These are phyloP conservation scores for Pterophyllum scalare DNA, from an alignment of 2,113 vertebrate species.

Conservation along the genomic window DNA sequence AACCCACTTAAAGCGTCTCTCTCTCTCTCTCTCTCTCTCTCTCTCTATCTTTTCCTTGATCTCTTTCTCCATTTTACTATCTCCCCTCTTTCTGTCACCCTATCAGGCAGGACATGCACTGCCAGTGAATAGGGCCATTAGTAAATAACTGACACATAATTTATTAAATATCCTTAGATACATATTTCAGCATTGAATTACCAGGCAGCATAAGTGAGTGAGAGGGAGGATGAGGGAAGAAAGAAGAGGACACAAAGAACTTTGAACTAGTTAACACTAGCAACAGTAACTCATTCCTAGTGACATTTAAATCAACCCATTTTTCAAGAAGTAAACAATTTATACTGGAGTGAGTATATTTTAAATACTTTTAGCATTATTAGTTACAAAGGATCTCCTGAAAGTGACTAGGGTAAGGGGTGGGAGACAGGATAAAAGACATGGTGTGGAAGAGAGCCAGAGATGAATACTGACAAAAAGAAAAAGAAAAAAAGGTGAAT, in stretches of 20 bases:
- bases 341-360: too few species aligned
- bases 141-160: constrained; percentile 76
- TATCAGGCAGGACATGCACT: constrained; percentile 44
- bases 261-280: not conserved
- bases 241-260: not conserved
- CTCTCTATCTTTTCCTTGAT: constrained; percentile 3
- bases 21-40: not conserved
- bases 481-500: too few species aligned
- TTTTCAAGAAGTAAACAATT: too few species aligned
- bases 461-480: too few species aligned
- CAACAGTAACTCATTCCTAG: not conserved
- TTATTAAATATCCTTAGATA: constrained; percentile 75
- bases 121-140: constrained; percentile 67
- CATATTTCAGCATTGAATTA: constrained; percentile 71
- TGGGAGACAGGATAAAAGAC: too few species aligned
- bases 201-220: constrained; percentile 4
- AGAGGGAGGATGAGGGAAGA: not conserved
- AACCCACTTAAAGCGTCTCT: constrained; percentile 60
- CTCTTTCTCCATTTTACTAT: constrained; percentile 18
- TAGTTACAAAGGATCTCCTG: too few species aligned
- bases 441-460: too few species aligned
- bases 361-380: too few species aligned
- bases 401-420: too few species aligned
- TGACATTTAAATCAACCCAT: not conserved
- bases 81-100: constrained; percentile 26